A percentile compares a stretch with the other conserved stretches of the same genome.
These are phyloP conservation scores for Mastomys natalensis DNA, from an alignment of 2,113 vertebrate genomes.

Conservation along the genomic window DNA sequence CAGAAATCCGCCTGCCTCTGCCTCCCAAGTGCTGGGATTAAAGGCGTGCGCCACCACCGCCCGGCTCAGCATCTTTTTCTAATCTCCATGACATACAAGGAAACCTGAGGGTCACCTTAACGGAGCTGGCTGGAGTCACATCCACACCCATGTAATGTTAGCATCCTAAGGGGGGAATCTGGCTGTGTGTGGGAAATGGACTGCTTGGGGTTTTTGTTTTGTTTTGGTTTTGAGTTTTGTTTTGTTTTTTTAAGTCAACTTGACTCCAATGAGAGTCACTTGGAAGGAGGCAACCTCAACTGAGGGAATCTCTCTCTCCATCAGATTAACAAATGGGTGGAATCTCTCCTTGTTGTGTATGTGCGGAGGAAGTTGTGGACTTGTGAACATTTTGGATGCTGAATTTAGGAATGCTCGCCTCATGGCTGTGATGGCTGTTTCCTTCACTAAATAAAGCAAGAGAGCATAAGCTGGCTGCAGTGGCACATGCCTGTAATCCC, in stretches of 20 bases:
- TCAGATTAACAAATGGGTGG: background rate
- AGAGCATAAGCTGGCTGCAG: background rate
- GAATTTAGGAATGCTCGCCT: background rate
- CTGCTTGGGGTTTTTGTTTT: background rate
- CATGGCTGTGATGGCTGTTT: background rate
- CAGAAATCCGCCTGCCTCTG: no score
- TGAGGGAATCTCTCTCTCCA: background rate
- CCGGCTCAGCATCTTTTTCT: background rate
- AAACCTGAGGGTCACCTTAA: background rate
- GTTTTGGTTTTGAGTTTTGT: background rate
- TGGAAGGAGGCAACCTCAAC: background rate
- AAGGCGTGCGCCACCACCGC: no score
- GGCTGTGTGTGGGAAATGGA: background rate
- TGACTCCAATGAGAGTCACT: background rate
- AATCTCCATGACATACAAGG: background rate
- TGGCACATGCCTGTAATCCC: no score
- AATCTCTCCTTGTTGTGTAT: background rate
- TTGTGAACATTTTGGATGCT: background rate
- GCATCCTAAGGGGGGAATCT: background rate
- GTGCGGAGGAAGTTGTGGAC: background rate
- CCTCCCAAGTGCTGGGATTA: no score
- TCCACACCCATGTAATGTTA: background rate
- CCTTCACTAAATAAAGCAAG: background rate
- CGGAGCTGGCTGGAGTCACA: background rate
- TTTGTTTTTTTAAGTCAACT: background rate